Conservation (phyloP, 2,797 vertebrate genomes). For the Falco novaeseelandiae region DNA sequence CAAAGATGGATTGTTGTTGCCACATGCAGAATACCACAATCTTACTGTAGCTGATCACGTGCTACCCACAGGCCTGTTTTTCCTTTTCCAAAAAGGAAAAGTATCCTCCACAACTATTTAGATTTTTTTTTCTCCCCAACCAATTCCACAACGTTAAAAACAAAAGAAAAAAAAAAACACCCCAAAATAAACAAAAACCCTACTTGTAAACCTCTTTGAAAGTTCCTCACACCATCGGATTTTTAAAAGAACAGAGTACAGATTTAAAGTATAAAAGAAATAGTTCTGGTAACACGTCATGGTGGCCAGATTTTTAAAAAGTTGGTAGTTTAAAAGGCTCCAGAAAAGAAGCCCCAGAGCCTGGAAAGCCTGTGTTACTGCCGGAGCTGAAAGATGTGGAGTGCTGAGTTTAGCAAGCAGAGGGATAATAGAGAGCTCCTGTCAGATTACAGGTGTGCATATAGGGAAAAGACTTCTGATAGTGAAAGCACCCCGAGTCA, state of each 20-base stretch:
- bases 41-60: not conserved
- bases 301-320: not conserved
- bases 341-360: not conserved
- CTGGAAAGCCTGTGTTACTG: not conserved
- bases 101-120: not conserved
- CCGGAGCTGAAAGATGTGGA: not conserved
- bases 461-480: not conserved
- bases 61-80: not conserved
- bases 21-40: not conserved
- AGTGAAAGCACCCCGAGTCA: not conserved
- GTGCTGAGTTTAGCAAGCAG: not conserved
- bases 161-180: not conserved
- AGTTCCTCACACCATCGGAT: not conserved
- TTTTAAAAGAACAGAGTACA: not conserved
- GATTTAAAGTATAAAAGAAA: not conserved
- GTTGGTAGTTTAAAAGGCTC: not conserved
- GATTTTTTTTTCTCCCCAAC: not conserved
- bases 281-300: not conserved
- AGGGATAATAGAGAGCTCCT: not conserved
- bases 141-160: not conserved
- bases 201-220: not conserved
- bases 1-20: not conserved
- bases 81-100: not conserved
- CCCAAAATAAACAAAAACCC: accelerated
- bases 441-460: not conserved